phyloP scores from a whole-genome alignment of 1,140 invertebrate species.

The Cotesia typhae region DNA sequence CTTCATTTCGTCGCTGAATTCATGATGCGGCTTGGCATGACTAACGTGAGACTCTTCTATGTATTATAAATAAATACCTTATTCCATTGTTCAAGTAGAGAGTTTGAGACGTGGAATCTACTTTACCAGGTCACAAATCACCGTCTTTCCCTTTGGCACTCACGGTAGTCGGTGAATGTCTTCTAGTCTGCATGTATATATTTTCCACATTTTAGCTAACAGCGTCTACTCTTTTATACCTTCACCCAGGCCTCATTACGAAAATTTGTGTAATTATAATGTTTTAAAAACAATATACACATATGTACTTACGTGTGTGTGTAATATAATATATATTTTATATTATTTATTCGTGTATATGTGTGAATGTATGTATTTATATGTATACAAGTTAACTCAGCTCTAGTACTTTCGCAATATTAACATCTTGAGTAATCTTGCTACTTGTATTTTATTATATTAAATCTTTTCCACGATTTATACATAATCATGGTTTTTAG shows the following conservation, averaged over 20 bases:
- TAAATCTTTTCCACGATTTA: too few relatives aligned
- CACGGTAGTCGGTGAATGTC: not conserved
- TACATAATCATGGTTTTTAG: too few relatives aligned
- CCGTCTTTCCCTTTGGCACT: not conserved
- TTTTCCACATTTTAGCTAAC: not conserved
- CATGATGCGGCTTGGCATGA: not conserved
- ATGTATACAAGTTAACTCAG: too few relatives aligned
- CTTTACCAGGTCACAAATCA: slow-evolving; percentile 5
- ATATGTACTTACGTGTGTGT: too few relatives aligned
- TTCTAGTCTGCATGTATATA: not conserved
- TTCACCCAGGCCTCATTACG: slow-evolving; percentile 11
- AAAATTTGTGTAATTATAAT: slow-evolving; percentile 10
- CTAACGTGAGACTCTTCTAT: not conserved
- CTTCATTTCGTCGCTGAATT: not conserved
- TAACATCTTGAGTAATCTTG: too few relatives aligned
- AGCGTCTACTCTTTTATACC: not conserved
- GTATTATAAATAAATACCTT: not conserved
- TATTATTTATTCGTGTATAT: too few relatives aligned
- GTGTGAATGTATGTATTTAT: too few relatives aligned
- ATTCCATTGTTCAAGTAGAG: not conserved
- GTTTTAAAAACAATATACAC: not conserved
- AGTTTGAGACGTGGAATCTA: not conserved
- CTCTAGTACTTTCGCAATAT: too few relatives aligned
- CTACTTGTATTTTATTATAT: too few relatives aligned
- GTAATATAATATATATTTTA: too few relatives aligned